A percentile compares a stretch with the other conserved stretches of the same genome.
These are phyloP conservation scores for Drosophila trapezifrons DNA, from an alignment of 1,140 invertebrate species.

Conservation along the genomic window DNA sequence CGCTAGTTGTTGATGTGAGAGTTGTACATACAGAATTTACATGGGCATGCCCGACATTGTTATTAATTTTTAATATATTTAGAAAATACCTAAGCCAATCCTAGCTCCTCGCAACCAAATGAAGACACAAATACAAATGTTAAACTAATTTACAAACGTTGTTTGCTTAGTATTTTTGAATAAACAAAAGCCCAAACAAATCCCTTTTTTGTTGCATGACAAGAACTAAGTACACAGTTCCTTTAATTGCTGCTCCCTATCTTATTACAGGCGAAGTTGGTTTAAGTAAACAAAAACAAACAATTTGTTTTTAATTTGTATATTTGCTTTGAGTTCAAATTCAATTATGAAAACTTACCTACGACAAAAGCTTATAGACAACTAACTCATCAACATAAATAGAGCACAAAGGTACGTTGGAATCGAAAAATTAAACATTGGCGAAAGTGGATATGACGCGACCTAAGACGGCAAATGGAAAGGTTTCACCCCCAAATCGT, in stretches of 20 bases:
- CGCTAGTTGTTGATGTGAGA: constrained; percentile 57
- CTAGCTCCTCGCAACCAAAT: constrained; percentile 68
- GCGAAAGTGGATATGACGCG: constrained; percentile 59
- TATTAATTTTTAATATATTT: constrained; percentile 49
- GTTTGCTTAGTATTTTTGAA: constrained; percentile 43
- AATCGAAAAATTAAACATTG: constrained; percentile 30
- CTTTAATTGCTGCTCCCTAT: constrained; percentile 8
- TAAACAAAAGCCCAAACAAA: constrained; percentile 44
- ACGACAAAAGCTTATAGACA: constrained; percentile 57
- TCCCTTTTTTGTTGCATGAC: constrained; percentile 49
- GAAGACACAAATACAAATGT: constrained; percentile 64
- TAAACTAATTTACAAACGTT: constrained; percentile 61
- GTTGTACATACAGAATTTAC: constrained; percentile 64
- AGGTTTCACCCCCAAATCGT: constrained; percentile 28
- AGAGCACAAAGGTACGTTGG: constrained; percentile 42
- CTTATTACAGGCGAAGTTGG: constrained; percentile 63
- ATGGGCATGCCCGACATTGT: constrained; percentile 64
- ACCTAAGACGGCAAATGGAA: constrained; percentile 34
- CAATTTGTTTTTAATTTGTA: constrained; percentile 53
- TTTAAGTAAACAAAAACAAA: constrained; percentile 54
- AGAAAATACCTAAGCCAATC: constrained; percentile 45
- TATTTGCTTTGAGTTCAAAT: constrained; percentile 70
- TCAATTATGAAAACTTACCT: constrained; percentile 71
- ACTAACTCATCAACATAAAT: constrained; percentile 42
- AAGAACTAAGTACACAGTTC: not conserved